Evolutionary conservation across 2,888 invertebrate genomes (phyloP).

Genomic region (Charanyca ferruginea): DNA sequence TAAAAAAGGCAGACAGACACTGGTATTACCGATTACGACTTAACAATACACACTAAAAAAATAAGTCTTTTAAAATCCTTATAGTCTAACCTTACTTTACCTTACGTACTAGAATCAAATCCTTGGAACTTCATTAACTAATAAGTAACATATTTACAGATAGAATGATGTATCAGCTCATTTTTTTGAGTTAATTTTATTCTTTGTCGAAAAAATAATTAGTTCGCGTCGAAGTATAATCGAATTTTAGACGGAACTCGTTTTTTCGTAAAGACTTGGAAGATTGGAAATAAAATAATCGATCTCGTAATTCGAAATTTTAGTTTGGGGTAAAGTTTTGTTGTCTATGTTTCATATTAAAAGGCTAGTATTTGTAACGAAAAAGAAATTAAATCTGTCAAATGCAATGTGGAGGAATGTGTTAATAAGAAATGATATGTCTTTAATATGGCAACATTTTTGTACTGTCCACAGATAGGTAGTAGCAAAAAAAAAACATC

Average conservation of each 20-base stretch:
- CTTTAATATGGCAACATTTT: constrained; percentile 85
- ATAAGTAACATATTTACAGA: constrained; percentile 72
- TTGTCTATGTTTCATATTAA: constrained; percentile 35
- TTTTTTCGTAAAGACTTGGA: constrained; percentile 40
- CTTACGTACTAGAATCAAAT: constrained; percentile 79
- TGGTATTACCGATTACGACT: constrained; percentile 71
- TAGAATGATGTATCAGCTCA: constrained; percentile 42
- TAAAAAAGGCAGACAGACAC: constrained; percentile 63
- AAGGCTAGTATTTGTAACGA: constrained; percentile 30
- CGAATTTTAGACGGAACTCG: constrained; percentile 61
- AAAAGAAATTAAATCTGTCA: constrained; percentile 39
- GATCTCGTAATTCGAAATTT: constrained; percentile 54
- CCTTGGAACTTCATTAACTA: constrained; percentile 79
- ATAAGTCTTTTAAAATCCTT: constrained; percentile 87
- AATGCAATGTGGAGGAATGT: constrained; percentile 78
- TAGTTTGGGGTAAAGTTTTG: constrained; percentile 54
- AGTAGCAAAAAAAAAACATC: constrained; percentile 38
- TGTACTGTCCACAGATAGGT: constrained; percentile 71
- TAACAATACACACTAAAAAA: constrained; percentile 72
- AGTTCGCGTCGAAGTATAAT: constrained; percentile 61
- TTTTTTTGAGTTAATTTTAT: constrained; percentile 23
- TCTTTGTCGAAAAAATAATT: constrained; percentile 53
- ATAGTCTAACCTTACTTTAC: constrained; percentile 73
- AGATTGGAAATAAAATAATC: constrained; percentile 8
- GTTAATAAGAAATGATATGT: constrained; percentile 87